phyloP scores from a whole-genome alignment of 2,113 vertebrate species.

The Oryzias melastigma region DNA sequence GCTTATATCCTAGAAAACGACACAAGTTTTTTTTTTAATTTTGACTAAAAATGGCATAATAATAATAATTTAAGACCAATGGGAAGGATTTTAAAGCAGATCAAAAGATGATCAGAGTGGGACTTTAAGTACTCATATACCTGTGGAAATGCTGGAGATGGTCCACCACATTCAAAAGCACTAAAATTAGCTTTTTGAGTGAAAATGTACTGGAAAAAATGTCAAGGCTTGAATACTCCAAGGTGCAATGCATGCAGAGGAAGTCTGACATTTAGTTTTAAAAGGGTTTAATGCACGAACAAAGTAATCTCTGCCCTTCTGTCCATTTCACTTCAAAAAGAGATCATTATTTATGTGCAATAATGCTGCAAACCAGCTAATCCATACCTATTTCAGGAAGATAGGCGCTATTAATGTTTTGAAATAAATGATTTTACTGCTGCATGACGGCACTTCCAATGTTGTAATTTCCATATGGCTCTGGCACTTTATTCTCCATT shows the following conservation, averaged over 20 bases:
- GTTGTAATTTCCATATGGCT: slow-evolving; percentile 64
- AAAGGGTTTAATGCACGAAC: slow-evolving; percentile 11
- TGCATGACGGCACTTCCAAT: slow-evolving; percentile 13
- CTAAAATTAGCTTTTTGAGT: too few relatives aligned
- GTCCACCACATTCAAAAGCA: too few relatives aligned
- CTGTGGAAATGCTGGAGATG: too few relatives aligned
- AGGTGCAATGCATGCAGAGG: slow-evolving; percentile 2
- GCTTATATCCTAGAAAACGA: too few relatives aligned
- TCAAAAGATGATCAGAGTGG: too few relatives aligned
- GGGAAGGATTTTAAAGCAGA: too few relatives aligned
- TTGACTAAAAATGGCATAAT: too few relatives aligned
- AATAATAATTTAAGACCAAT: too few relatives aligned
- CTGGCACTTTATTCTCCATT: slow-evolving; percentile 59
- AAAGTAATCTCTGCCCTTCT: slow-evolving; percentile 20
- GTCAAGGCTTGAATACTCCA: background rate
- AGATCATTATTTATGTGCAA: slow-evolving; percentile 19
- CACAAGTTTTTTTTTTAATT: too few relatives aligned
- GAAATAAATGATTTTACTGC: slow-evolving; percentile 48
- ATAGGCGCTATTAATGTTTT: slow-evolving; percentile 49
- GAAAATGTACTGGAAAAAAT: too few relatives aligned
- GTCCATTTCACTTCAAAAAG: slow-evolving; percentile 26
- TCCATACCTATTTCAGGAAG: slow-evolving; percentile 43
- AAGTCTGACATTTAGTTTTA: slow-evolving; percentile 12
- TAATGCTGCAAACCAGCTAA: slow-evolving; percentile 38
- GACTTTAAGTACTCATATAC: too few relatives aligned